phyloP scores from a whole-genome alignment of 2,888 invertebrate species.

The Metalampra italica region DNA sequence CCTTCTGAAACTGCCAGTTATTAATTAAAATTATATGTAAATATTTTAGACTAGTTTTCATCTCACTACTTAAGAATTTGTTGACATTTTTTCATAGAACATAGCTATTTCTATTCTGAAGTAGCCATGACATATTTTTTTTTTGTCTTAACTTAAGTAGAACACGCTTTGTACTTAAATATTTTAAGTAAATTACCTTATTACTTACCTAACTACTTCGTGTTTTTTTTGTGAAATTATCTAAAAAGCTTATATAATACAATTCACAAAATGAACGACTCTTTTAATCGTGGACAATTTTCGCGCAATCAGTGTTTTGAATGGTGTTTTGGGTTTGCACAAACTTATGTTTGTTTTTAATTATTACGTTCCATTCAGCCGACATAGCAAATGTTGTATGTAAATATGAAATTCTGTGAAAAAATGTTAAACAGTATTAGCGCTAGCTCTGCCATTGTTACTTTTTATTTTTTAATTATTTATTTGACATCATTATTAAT shows the following conservation, averaged over 20 bases:
- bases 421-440: slow-evolving; percentile 27
- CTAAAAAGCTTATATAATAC: too few relatives aligned
- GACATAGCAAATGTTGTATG: neutral
- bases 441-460: slow-evolving; percentile 47
- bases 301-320: neutral
- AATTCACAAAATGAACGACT: too few relatives aligned
- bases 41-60: slow-evolving; percentile 39
- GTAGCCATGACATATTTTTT: too few relatives aligned
- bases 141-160: neutral
- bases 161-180: slow-evolving; percentile 30
- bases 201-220: too few relatives aligned
- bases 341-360: neutral
- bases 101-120: neutral
- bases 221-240: too few relatives aligned
- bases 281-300: too few relatives aligned
- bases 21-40: slow-evolving; percentile 55
- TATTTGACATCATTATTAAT: slow-evolving; percentile 45
- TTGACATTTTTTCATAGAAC: slow-evolving; percentile 52
- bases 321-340: too few relatives aligned
- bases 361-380: neutral
- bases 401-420: slow-evolving; percentile 36
- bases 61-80: slow-evolving; percentile 24
- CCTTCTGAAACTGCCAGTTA: slow-evolving; percentile 73
- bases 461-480: slow-evolving; percentile 44
- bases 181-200: slow-evolving; percentile 6